Conservation (phyloP, 2,113 vertebrate species). For the Petaurus breviceps region DNA sequence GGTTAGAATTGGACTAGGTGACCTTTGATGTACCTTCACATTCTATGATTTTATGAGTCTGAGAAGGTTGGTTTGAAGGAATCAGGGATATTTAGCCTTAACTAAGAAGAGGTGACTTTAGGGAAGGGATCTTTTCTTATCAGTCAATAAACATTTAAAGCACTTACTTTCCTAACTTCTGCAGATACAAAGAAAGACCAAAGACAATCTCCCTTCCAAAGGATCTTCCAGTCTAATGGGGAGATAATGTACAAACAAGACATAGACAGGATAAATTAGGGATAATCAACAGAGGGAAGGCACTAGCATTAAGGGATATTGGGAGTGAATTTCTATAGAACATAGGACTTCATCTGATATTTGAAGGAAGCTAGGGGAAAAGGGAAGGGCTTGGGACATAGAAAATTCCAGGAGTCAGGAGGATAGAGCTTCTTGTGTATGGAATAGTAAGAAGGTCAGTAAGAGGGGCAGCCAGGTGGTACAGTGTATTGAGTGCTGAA, state of each 20-base stretch:
- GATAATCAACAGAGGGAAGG: not conserved
- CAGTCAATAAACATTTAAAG: not conserved
- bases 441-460: not conserved
- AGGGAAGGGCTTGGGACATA: not conserved
- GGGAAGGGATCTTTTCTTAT: not conserved
- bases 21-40: not conserved
- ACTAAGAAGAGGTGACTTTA: not conserved
- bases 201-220: not conserved
- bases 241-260: not conserved
- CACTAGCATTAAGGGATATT: not conserved
- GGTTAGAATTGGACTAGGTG: not conserved
- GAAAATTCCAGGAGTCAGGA: not conserved
- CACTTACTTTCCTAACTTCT: not conserved
- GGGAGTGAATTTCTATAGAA: not conserved
- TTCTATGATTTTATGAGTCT: not conserved
- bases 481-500: not conserved
- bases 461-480: not conserved
- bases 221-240: not conserved
- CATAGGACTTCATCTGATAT: not conserved
- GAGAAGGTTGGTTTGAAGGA: not conserved
- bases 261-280: not conserved
- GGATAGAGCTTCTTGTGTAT: not conserved
- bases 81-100: not conserved
- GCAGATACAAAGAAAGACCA: not conserved
- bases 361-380: not conserved